phyloP scores from a whole-genome alignment of 1,140 invertebrate genomes.

The Atta texana region DNA sequence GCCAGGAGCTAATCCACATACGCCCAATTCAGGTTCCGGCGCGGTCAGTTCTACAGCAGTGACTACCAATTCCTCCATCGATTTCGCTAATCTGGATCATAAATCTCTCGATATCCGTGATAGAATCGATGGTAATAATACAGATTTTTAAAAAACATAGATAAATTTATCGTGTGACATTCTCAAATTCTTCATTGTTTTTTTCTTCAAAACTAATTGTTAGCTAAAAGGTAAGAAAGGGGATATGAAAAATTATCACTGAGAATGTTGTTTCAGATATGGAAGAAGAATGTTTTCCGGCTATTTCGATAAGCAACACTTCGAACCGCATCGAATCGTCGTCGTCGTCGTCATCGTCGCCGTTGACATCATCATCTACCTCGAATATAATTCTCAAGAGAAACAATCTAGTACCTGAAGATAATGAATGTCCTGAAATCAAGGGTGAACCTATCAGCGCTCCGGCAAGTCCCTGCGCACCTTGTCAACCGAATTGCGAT shows the following conservation, averaged over 20 bases:
- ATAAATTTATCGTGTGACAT: background rate
- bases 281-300: constrained; percentile 93
- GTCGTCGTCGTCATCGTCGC: constrained; percentile 76
- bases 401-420: constrained; percentile 69
- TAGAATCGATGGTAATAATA: constrained; percentile 78
- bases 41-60: constrained; percentile 49
- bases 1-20: constrained; percentile 74
- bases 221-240: background rate
- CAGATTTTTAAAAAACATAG: background rate
- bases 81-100: constrained; percentile 69
- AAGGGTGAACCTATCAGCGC: constrained; percentile 91
- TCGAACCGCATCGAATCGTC: constrained; percentile 81
- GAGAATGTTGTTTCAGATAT: constrained; percentile 88
- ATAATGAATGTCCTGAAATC: constrained; percentile 82
- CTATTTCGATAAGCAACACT: constrained; percentile 89
- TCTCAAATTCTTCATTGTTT: background rate
- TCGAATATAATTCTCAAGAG: constrained; percentile 63
- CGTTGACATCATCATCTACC: constrained; percentile 77
- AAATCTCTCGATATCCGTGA: constrained; percentile 77
- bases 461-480: constrained; percentile 88
- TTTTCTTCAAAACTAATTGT: background rate
- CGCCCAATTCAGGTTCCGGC: constrained; percentile 68
- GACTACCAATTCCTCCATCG: constrained; percentile 68
- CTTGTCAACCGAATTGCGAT: constrained; percentile 82
- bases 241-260: background rate